Evolutionary conservation across 2,113 vertebrate species (phyloP).

Genomic region (Lates calcarifer): DNA sequence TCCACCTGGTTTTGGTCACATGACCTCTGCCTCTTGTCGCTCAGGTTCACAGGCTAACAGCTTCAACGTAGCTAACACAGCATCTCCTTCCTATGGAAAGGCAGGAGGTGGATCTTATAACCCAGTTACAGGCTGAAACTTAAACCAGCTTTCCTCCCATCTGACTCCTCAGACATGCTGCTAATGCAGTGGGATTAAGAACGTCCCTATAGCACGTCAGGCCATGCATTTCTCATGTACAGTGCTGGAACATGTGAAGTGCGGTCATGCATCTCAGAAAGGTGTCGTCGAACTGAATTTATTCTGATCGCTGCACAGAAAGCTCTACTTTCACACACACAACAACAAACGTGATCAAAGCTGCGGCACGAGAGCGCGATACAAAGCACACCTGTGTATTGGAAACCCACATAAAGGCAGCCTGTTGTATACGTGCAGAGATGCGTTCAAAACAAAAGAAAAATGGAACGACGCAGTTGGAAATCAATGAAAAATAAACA

Average conservation of each 20-base stretch:
- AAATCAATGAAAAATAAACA: slow-evolving; percentile 24
- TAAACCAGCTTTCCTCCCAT: neutral
- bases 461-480: neutral
- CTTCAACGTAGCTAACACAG: too few relatives aligned
- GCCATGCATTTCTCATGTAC: neutral
- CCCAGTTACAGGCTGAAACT: neutral
- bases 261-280: neutral
- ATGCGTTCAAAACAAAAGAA: neutral
- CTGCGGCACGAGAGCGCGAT: neutral
- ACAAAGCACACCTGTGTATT: neutral
- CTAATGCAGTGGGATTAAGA: neutral
- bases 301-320: neutral
- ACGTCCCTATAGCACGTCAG: neutral
- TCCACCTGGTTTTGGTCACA: too few relatives aligned
- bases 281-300: neutral
- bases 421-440: neutral
- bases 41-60: too few relatives aligned
- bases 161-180: neutral
- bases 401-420: neutral
- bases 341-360: neutral
- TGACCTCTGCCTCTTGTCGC: too few relatives aligned
- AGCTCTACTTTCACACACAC: too few relatives aligned
- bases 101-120: too few relatives aligned
- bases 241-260: neutral
- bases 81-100: neutral